These are phyloP conservation scores for Lottia gigantea DNA, from an alignment of 2,888 invertebrate genomes.

Conservation along the genomic window DNA sequence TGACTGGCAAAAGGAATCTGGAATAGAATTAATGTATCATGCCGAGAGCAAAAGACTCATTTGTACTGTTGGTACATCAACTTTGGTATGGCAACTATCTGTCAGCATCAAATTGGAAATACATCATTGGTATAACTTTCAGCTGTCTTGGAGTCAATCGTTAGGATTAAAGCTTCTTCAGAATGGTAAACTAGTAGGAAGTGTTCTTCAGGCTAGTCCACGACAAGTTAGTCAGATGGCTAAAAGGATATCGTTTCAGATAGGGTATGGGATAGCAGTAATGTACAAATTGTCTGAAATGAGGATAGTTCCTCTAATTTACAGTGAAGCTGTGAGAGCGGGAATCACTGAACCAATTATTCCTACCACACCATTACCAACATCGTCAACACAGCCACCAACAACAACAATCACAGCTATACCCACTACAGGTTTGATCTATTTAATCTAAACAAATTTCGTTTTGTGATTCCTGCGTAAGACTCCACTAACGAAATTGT, in stretches of 20 bases:
- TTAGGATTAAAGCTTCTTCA: constrained; percentile 39
- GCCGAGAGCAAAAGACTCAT: constrained; percentile 27
- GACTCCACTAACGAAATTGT: no score
- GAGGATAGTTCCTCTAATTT: neutral
- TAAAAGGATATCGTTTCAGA: neutral
- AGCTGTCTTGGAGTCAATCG: constrained; percentile 43
- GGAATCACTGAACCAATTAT: neutral
- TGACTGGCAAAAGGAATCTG: constrained; percentile 22
- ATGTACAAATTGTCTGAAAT: neutral
- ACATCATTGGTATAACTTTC: constrained; percentile 44
- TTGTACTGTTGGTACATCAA: constrained; percentile 41
- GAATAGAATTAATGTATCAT: constrained; percentile 39
- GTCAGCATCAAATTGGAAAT: constrained; percentile 29
- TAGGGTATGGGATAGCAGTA: neutral
- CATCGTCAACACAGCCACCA: no score
- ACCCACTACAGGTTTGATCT: no score
- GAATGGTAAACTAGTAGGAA: constrained; percentile 38
- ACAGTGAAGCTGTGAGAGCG: neutral
- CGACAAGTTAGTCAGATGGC: neutral
- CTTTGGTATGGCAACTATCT: constrained; percentile 35
- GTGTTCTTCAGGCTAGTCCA: constrained; percentile 27
- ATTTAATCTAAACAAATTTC: no score
- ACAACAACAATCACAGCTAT: no score
- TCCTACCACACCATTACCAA: no score
- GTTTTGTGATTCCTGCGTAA: no score